Evolutionary conservation across 92 coral and sea anemone species (phyloP), one percentile per base, ranked within the genome.

Genomic region (Montipora capitata): DNA sequence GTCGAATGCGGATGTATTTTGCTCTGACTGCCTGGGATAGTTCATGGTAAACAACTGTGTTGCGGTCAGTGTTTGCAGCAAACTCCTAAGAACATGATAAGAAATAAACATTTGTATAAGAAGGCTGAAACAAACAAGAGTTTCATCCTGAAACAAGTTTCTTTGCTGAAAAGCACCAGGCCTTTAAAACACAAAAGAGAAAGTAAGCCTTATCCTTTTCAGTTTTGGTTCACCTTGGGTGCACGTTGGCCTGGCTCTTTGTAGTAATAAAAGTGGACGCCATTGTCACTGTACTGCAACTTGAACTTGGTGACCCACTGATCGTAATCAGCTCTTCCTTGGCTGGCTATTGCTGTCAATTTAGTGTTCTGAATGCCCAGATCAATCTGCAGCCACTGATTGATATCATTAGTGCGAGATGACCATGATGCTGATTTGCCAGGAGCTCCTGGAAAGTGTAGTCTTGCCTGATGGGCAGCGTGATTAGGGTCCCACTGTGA

Each of bases 301-400:
- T 44, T 62, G 58, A 62, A 79, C 75, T 56, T 80, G 38, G 76
- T 80, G 3, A 65, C 76, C 87, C 87, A 82, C 45, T 82, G 79
- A 2, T 38, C 16, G 49, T 0, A 0, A 10, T 27, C 79, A 14
- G 14, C 39, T 48, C 79, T 42, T 35, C 87, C 87, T 54, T 82
- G 87, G 5, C 79, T 82, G 10, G 87, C 87, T 4, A 82, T 16
- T 41, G 54, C 56, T 18, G 76, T 68, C 3, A 82, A 2, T 15
- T 7, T 5, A 11, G 8, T n/a, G 10, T 54, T 15, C 13, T 8
- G 48, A 15, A 0, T 51, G 4, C 48, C 18, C 13, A 82, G 16
- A 69, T 54, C 52, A 69, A 82, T 63, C 58, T 82, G 76, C 39
- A 82, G 52, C 87, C 87, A 82, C 27, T 70, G 87, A 66, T 70